phyloP scores from a whole-genome alignment of 2,113 vertebrate genomes.

The Etheostoma spectabile region DNA sequence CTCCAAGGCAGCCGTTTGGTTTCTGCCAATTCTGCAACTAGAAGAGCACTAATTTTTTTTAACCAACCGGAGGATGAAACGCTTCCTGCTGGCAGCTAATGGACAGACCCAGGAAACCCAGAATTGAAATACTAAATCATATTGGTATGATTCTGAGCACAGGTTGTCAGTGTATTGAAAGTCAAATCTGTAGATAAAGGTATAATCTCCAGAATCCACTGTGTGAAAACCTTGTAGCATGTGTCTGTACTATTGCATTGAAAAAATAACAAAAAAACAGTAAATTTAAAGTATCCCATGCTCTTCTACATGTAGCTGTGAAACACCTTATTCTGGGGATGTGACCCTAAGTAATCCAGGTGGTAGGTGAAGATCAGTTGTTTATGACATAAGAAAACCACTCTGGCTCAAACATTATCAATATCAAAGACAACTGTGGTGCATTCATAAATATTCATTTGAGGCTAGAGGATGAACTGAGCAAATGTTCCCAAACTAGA shows the following conservation, averaged over 20 bases:
- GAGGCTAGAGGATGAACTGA: slow-evolving; percentile 26
- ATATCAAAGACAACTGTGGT: slow-evolving; percentile 49
- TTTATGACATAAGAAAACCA: slow-evolving; percentile 17
- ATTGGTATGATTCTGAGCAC: slow-evolving; percentile 2
- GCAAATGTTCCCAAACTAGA: slow-evolving; percentile 22
- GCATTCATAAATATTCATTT: slow-evolving; percentile 48
- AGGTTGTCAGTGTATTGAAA: background rate
- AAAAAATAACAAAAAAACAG: no score
- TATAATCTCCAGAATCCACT: background rate
- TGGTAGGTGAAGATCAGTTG: slow-evolving; percentile 18
- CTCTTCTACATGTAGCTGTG: background rate
- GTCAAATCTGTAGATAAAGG: slow-evolving; percentile 9
- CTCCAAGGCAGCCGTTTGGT: slow-evolving; percentile 48
- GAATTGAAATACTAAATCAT: slow-evolving; percentile 11
- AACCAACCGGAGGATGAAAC: slow-evolving; percentile 27
- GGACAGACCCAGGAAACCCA: slow-evolving; percentile 43
- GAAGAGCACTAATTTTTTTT: slow-evolving; percentile 38
- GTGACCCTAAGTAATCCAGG: slow-evolving; percentile 24
- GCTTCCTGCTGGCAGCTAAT: slow-evolving; percentile 43
- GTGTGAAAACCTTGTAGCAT: slow-evolving; percentile 5
- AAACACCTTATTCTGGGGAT: background rate
- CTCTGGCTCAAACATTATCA: slow-evolving; percentile 33
- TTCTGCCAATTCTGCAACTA: slow-evolving; percentile 58
- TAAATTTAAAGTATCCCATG: background rate
- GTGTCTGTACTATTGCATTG: background rate